These are phyloP conservation scores for Megalopta genalis DNA, from an alignment of 1,140 invertebrate species.

Conservation along the genomic window DNA sequence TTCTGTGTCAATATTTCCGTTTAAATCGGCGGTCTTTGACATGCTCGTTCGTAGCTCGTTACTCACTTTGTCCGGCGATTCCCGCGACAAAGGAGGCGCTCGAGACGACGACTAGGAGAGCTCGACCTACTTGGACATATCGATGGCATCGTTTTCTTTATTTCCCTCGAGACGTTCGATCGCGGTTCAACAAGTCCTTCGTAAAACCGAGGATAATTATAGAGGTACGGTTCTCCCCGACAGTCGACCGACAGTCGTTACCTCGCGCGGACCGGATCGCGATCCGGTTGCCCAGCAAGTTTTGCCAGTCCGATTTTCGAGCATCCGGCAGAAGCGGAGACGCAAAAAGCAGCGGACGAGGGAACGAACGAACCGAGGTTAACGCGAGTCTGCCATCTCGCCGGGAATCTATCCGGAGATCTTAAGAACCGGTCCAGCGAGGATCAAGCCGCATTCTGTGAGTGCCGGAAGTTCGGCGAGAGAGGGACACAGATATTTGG, in stretches of 20 bases:
- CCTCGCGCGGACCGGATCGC: not conserved
- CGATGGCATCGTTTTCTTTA: constrained; percentile 15
- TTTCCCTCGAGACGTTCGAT: constrained; percentile 17
- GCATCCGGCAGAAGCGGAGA: too few relatives aligned
- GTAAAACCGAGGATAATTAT: not conserved
- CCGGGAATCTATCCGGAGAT: constrained; percentile 50
- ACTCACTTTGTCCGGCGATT: not conserved
- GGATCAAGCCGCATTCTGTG: constrained; percentile 38
- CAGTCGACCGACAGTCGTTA: not conserved
- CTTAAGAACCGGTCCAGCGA: constrained; percentile 33
- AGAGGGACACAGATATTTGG: constrained; percentile 42
- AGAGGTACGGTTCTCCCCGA: not conserved
- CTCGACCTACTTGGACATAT: constrained; percentile 34
- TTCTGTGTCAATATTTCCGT: not conserved
- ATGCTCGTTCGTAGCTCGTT: constrained; percentile 4
- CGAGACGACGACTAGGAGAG: not conserved
- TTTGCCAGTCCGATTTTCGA: not conserved
- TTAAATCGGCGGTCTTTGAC: not conserved
- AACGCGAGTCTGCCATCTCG: constrained; percentile 35
- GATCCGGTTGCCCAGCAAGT: not conserved
- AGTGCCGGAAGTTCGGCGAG: constrained; percentile 36
- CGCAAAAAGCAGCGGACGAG: too few relatives aligned
- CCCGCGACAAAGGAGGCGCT: not conserved
- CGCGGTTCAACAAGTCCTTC: constrained; percentile 8
- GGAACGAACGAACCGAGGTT: constrained; percentile 8